Base-by-base conservation (phyloP, 2,888 invertebrate species). In the Clostera curtula region DNA sequence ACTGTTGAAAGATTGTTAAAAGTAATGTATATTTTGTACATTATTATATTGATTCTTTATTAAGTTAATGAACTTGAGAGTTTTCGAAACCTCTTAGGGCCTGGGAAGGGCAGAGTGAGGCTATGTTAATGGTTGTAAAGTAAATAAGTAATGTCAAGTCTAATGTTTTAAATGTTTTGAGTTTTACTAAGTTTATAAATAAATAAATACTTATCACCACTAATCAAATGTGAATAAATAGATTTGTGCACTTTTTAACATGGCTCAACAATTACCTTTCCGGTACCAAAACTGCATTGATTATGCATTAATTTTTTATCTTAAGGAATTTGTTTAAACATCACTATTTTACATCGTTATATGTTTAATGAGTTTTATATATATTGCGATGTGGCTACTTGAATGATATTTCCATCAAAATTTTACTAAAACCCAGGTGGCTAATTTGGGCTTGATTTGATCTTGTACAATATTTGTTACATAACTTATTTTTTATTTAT, bases 1-100 rank as follows among this genome's bases (percentile, higher is more conserved):
- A 83, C 82, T 83, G 82, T 83, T 83, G 70, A 76, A 75, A 73
- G 65, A 75, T 77, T 79, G 74, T 77, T 79, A 69, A 56, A 65
- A 47, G 36, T 72, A 71, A 74, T 80, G 77, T 76, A 79, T 76
- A 76, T 79, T 70, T 75, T 80, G 77, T 82, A 79, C 73, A 76
- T 79, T 77, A 67, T 65, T 69, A 61, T 73, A 74, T 69, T 66
- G 57, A 66, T 63, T 65, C 50, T 67, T 65, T 69, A 65, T 65
- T 68, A 62, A 73, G 67, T 68, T 71, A 46, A 62, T 54, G 41
- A 59, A 58, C 49, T 64, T 47, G 44, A 64, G 62, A 63, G 56
- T 61, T 70, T 69, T 70, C 62, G 64, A 62, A 55, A 44, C 60
- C 51, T 49, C 47, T 55, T 55, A 44, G 49, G 39, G 45, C 48